Percentiles rank a stretch among this genome's conserved stretches.
Conservation (phyloP, 2,888 invertebrate species). For the Eupeodes luniger region DNA sequence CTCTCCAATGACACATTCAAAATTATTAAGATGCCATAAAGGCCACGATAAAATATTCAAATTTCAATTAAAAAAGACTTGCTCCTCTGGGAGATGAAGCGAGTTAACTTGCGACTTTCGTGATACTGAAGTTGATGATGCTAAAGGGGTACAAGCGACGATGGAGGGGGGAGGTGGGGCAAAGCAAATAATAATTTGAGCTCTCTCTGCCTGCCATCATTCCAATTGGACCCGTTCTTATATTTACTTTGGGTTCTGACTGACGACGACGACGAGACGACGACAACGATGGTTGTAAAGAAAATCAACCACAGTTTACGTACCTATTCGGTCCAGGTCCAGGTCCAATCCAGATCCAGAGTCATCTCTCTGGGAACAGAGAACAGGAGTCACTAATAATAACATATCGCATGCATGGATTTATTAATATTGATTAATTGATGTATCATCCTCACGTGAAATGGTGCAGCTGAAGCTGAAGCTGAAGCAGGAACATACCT, state of each 20-base stretch:
- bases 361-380: background rate
- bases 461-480: constrained; percentile 20
- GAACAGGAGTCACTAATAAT: constrained; percentile 52
- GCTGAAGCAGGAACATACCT: background rate
- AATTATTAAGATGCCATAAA: constrained; percentile 43
- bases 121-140: no score
- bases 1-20: constrained; percentile 38
- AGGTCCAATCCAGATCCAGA: background rate
- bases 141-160: no score
- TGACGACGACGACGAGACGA: background rate
- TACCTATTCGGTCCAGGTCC: background rate
- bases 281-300: background rate
- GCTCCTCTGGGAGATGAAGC: background rate
- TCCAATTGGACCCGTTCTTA: constrained; percentile 12
- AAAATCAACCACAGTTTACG: constrained; percentile 6
- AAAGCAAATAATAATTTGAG: constrained; percentile 19
- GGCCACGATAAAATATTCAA: constrained; percentile 58
- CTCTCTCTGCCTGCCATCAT: background rate
- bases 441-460: constrained; percentile 43
- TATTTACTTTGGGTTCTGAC: no score
- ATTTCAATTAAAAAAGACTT: constrained; percentile 60
- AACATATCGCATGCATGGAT: constrained; percentile 63
- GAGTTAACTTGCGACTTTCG: constrained; percentile 11
- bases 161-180: background rate
- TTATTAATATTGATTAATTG: constrained; percentile 73